phyloP scores from a whole-genome alignment of 1,140 invertebrate genomes.

The Trypoxylus dichotomus region DNA sequence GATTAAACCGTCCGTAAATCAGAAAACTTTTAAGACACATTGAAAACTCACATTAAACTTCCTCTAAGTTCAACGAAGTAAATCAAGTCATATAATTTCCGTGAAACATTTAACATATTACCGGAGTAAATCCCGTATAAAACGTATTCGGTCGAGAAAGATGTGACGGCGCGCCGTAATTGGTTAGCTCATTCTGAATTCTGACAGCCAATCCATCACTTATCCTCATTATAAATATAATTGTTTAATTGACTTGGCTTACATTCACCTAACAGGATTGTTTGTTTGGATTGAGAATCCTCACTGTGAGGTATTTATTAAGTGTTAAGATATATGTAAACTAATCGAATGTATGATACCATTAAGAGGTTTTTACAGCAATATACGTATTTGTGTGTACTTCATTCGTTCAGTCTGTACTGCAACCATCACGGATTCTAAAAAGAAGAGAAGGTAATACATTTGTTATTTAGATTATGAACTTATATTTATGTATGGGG shows the following conservation, averaged over 20 bases:
- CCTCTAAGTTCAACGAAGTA: slow-evolving; percentile 25
- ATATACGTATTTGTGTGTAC: too few species aligned
- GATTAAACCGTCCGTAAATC: slow-evolving; percentile 27
- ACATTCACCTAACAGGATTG: not conserved
- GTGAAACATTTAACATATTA: slow-evolving; percentile 26
- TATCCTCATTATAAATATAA: slow-evolving; percentile 34
- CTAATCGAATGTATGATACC: too few species aligned
- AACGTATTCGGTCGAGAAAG: slow-evolving; percentile 21
- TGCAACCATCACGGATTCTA: too few species aligned
- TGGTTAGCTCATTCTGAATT: slow-evolving; percentile 30
- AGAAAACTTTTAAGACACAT: slow-evolving; percentile 26
- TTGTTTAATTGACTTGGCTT: slow-evolving; percentile 34
- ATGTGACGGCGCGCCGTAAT: slow-evolving; percentile 25
- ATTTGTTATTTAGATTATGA: too few species aligned
- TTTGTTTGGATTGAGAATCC: not conserved
- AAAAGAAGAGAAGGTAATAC: too few species aligned
- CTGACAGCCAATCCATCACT: slow-evolving; percentile 35
- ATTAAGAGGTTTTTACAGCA: too few species aligned
- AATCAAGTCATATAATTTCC: slow-evolving; percentile 17
- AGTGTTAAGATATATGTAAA: too few species aligned
- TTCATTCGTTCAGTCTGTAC: too few species aligned
- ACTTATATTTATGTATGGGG: too few species aligned
- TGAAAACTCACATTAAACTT: slow-evolving; percentile 29
- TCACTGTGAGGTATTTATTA: too few species aligned
- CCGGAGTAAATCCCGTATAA: slow-evolving; percentile 4